Conservation (phyloP, 2,888 invertebrate species). For the Microplitis manilae region DNA sequence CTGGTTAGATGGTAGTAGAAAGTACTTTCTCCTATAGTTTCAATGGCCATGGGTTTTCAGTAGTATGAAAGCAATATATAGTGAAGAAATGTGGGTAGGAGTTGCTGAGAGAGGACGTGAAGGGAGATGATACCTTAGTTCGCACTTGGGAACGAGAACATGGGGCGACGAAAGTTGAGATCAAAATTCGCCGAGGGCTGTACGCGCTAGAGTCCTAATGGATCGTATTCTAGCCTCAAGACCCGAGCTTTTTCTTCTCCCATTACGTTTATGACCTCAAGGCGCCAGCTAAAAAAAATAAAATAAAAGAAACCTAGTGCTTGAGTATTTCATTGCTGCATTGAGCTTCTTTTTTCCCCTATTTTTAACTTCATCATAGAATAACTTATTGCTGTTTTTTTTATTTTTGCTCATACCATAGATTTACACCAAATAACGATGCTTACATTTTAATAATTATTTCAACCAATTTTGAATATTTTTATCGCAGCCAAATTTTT, state of each 20-base stretch:
- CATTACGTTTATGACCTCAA: conserved; percentile 31
- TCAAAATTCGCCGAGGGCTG: conserved; percentile 62
- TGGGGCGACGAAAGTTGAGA: conserved; percentile 59
- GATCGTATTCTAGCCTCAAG: conserved; percentile 56
- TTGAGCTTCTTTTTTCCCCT: not conserved
- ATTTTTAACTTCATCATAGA: not conserved
- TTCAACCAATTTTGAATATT: too few relatives aligned
- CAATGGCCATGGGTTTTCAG: conserved; percentile 21
- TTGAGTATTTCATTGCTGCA: conserved; percentile 5
- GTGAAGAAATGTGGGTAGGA: conserved; percentile 18
- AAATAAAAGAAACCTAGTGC: conserved; percentile 16
- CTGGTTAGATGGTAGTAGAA: conserved; percentile 6
- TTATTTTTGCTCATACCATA: not conserved
- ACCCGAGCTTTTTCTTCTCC: conserved; percentile 27
- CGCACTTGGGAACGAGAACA: conserved; percentile 54
- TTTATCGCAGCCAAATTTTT: too few relatives aligned
- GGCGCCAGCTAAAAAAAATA: conserved; percentile 20
- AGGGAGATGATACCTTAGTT: conserved; percentile 59
- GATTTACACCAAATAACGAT: too few relatives aligned
- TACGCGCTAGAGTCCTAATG: conserved; percentile 66
- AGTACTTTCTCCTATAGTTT: conserved; percentile 30
- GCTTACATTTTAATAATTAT: too few relatives aligned
- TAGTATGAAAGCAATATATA: conserved; percentile 6
- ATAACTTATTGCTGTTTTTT: not conserved
- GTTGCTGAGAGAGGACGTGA: conserved; percentile 28